Base-by-base conservation (phyloP, 2,113 vertebrate species). In the Hyperoodon ampullatus region DNA sequence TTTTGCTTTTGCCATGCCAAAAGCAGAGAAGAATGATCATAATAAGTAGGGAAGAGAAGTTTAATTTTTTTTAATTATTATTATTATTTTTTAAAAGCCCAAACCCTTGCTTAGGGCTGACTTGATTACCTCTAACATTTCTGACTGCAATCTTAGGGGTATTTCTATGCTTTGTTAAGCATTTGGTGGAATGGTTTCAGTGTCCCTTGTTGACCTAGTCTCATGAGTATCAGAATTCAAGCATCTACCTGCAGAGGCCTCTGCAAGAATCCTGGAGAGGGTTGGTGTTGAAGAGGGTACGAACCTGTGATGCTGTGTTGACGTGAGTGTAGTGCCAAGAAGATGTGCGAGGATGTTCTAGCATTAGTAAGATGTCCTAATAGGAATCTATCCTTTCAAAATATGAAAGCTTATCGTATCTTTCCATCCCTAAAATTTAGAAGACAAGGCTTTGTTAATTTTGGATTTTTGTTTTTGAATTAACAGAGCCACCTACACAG, bases 1-100 rank as follows among this genome's bases (percentile, higher is more conserved):
- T 63, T 78, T 93, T 90, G 42, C 47, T 92, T 87, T 96, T 72
- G 86, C 55, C 39, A 23, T 86, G 15, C 33, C 35, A 58, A 81
- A 65, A 91, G 23, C 68, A 80, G 63, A 94, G 24, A 81, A 70
- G 23, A 96, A 60, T 65, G 26, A 53, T 95, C 35, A 71, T 66
- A 87, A 83, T 89, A 93, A 72, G 58, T 84, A 72, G 30, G 47
- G 35, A 63, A 78, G 71, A 95, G 30, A 75, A 84, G 28, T 71
- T 94, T 55, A 12, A 86, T 53, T 58, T 95, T 96, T 68, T 80
- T 44, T 8, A 35, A 78, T 53, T 30, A 42, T 58, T 77, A 33
- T 71, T 53, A 2, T 50, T 50, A 77, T 77, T 77, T 77, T n/a
- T 5, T 24, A 92, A 85, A 92, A 70, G 7, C 28, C 50, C 55